Evolutionary conservation across 1,140 invertebrate species (phyloP), one percentile per base, ranked within the genome.

Genomic region (Drosophila arizonae): DNA sequence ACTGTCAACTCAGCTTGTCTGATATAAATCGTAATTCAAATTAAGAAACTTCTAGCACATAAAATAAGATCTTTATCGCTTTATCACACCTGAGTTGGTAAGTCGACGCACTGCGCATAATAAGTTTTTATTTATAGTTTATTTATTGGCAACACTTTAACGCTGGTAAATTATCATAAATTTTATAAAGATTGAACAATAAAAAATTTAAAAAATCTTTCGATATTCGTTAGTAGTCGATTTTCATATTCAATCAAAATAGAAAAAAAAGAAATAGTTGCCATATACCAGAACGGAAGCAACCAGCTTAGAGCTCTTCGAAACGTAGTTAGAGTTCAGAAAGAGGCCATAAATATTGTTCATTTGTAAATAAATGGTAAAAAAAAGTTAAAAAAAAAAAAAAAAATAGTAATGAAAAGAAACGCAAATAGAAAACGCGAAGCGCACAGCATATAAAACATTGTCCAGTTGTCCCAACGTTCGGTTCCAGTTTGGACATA

Each of bases 301-400:
- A 54, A 57, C 65, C 66, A 28, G 30, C 26, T 41, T 54, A 54
- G 26, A 64, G 36, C 43, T 50, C 41, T 43, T 72, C 55, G 56
- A 62, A 61, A 39, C 58, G 54, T 48, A 72, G 58, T 75, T 71
- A 30, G 54, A 60, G 51, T 68, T 2, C 57, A 72, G 68, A 88
- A 77, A 75, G 85, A 78, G 77, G 80, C 84, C 84, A 88, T 88
- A 88, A 88, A 88, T 88, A 89, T 88, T 88, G 84, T 88, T 87
- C 76, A 82, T 88, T 87, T 88, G 77, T 80, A 88, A 88, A 88
- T 87, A 88, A 84, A 87, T 87, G 79, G 79, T 52, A 52, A 55
- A 80, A 80, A 68, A 77, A 55, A 33, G 30, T n/a, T n/a, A n/a
- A n/a, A n/a, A n/a, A n/a, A n/a, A 51, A 33, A 39, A 41, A 62